A percentile compares a stretch with the other conserved stretches of the same genome.
Evolutionary conservation across 2,797 vertebrate genomes (phyloP).

Genomic region (Anabas testudineus): DNA sequence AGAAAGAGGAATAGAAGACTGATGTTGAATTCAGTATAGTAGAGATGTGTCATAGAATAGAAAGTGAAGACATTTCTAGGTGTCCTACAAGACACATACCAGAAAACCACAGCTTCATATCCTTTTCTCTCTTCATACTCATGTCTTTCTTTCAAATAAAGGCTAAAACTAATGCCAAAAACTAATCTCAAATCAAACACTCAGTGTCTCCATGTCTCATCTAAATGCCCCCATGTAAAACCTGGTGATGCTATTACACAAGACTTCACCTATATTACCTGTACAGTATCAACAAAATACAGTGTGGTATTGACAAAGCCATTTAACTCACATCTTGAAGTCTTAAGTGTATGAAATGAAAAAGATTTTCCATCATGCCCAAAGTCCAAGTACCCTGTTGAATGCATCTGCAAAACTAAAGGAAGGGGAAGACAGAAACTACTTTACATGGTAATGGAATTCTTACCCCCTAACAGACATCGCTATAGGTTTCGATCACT

Average conservation of each 20-base stretch:
- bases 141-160: neutral
- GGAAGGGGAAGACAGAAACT: conserved; percentile 30
- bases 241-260: neutral
- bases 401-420: conserved; percentile 52
- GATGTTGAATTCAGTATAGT: neutral
- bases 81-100: too few species aligned
- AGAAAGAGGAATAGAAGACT: neutral
- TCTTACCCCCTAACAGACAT: conserved; percentile 50
- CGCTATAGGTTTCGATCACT: conserved; percentile 43
- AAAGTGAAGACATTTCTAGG: too few species aligned
- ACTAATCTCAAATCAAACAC: neutral
- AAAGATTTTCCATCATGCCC: conserved; percentile 39
- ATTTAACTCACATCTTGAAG: conserved; percentile 34
- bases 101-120: too few species aligned
- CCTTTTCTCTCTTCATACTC: neutral
- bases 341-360: conserved; percentile 31
- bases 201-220: neutral
- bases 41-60: too few species aligned
- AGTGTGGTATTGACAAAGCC: conserved; percentile 28
- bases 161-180: neutral
- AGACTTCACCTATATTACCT: neutral
- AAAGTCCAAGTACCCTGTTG: conserved; percentile 27
- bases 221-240: neutral
- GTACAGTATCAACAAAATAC: conserved; percentile 8
- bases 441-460: conserved; percentile 69